phyloP scores from a whole-genome alignment of 2,113 vertebrate species.

The Syngnathoides biaculeatus region DNA sequence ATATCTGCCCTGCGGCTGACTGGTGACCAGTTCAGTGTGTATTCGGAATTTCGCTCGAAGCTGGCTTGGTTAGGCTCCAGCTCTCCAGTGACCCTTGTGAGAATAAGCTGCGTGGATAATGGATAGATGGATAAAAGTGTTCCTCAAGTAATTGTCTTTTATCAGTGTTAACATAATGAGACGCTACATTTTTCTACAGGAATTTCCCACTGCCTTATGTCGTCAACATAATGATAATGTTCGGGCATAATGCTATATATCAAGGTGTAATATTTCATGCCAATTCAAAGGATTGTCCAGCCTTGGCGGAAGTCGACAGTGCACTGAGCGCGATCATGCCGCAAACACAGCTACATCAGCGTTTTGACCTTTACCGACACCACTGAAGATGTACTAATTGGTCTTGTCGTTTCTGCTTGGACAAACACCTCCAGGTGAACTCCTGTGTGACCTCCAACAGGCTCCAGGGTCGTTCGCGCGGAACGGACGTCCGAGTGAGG shows the following conservation, averaged over 20 bases:
- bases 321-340: background rate
- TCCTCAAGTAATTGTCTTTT: background rate
- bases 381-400: background rate
- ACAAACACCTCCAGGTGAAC: slow-evolving; percentile 6
- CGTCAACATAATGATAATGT: background rate
- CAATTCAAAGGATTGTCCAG: background rate
- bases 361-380: slow-evolving; percentile 3
- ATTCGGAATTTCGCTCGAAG: too few relatives aligned
- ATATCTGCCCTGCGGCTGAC: too few relatives aligned
- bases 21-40: too few relatives aligned
- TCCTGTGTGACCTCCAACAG: slow-evolving; percentile 6
- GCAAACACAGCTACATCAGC: background rate
- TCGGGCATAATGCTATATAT: background rate
- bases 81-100: too few relatives aligned
- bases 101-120: too few relatives aligned
- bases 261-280: background rate
- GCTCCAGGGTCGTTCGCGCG: slow-evolving; percentile 22
- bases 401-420: slow-evolving; percentile 12
- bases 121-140: background rate
- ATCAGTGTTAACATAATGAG: too few relatives aligned
- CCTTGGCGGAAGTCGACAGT: background rate
- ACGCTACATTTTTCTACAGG: background rate
- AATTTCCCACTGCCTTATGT: background rate
- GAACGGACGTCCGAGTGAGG: slow-evolving; percentile 28
- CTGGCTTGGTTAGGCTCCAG: too few relatives aligned